Base-by-base conservation (phyloP, 2,888 invertebrate species). In the Sminthurides aquaticus region DNA sequence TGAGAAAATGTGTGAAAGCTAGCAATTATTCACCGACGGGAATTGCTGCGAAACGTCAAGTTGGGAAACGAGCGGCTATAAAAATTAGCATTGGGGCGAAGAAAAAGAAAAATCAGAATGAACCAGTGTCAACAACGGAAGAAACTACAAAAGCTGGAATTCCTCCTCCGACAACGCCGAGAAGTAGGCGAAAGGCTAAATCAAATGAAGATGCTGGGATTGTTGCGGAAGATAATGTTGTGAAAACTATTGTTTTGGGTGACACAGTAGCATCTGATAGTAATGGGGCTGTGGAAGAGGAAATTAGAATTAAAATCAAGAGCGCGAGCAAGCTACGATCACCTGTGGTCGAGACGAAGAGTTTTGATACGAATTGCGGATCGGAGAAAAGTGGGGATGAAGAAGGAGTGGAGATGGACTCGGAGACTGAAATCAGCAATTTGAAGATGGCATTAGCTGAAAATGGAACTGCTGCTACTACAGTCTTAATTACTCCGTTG, bases 391-490 rank as follows among this genome's bases (percentile, higher is more conserved):
- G 8, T 34, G 43, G 43, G 15, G 15, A 11, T 34, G 5, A 5
- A 11, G 43, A 34, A 34, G 43, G 5, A 15, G 43, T 34, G 43
- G n/a, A n/a, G n/a, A n/a, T n/a, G n/a, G 22, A 52, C 22, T 18
- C 5, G 20, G 52, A 52, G 52, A 52, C 52, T 52, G 52, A 52
- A 52, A 8, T 52, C 5, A 52, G 20, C 5, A 20, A 15, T 15
- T 52, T 52, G 22, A 52, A 52, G 52, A 20, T 52, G 52, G 52
- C 20, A 5, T 20, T 52, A 5, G 52, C 52, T 52, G 52, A 52
- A 52, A 52, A 52, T 52, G 52, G 52, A 8, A 34, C 43, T 5
- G 43, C 43, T 5, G 43, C 43, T 15, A 43, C 18, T 11, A 52
- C 52, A 22, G 5, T 52, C 5, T 5, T 52, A 8, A 52, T 52